phyloP scores from a whole-genome alignment of 2,113 vertebrate species.

The Pseudonaja textilis region DNA sequence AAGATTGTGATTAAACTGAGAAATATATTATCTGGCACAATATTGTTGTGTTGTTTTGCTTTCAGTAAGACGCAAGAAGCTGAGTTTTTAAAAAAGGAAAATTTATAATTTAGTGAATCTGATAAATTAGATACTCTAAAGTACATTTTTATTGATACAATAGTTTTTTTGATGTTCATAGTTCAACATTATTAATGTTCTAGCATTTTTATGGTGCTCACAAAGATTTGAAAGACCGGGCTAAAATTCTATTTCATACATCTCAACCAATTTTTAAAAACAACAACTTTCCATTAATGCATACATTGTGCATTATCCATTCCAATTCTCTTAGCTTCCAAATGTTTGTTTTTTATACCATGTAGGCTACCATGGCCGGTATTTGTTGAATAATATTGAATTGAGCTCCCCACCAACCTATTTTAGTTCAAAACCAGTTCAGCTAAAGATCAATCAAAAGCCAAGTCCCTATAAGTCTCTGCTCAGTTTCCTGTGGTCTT shows the following conservation, averaged over 20 bases:
- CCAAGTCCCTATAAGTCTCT: not conserved
- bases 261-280: not conserved
- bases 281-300: not conserved
- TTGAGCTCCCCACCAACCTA: not conserved
- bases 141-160: slow-evolving; percentile 13
- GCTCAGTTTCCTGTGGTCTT: not conserved
- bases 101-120: not conserved
- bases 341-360: not conserved
- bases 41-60: not conserved
- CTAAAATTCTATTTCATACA: not conserved
- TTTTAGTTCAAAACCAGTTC: not conserved
- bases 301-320: not conserved
- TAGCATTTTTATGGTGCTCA: not conserved
- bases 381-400: not conserved
- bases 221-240: not conserved
- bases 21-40: not conserved
- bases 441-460: not conserved
- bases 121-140: not conserved
- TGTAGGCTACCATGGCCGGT: not conserved
- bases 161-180: not conserved
- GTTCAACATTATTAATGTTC: not conserved
- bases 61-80: not conserved
- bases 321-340: not conserved
- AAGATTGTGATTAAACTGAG: not conserved
- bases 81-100: not conserved